Evolutionary conservation across 2,888 invertebrate species (phyloP), one percentile per base, ranked within the genome.

Genomic region (Noctuana brunneofusca): DNA sequence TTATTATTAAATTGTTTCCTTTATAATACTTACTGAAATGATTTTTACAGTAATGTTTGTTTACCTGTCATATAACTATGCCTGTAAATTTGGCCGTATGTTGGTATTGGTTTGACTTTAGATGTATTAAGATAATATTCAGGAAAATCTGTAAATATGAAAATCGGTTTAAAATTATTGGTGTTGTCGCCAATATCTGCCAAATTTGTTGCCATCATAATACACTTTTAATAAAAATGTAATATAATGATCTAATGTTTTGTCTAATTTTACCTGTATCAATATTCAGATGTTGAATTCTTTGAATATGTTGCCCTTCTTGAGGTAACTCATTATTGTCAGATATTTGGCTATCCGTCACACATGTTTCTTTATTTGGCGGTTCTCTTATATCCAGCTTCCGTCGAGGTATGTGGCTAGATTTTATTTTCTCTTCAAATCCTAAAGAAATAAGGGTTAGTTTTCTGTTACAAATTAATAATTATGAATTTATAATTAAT

Each of bases 51-150:
- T 8, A 38, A 35, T 38, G 22, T 48, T 14, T 22, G 12, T 8
- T 14, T 53, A 60, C 60, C 60, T 60, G 46, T 60, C 22, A 60
- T 54, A 24, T 60, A 54, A 18, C 46, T 52, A 6, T 69, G 69
- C 30, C 71, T 69, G 64, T 80, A 81, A 65, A 84, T 75, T n/a
- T 78, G 73, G 8, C 75, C 80, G 35, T 80, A 65, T 18, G 74
- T 75, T 2, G 86, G 86, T 60, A 85, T 84, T 1, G 86, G 86
- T 62, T 80, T 76, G 1, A 78, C 69, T 6, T 73, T 60, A 22
- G 76, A 72, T 2, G 74, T 60, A 14, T 70, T 66, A 2, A 63
- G 52, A 3, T 60, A 67, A 12, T 73, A 68, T 32, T 82, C 76
- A 14, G 71, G 68, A 22, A 78, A 77, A 66, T 84, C 85, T 85